Evolutionary conservation across 2,888 invertebrate genomes (phyloP).

Genomic region (Aethes cnicana): DNA sequence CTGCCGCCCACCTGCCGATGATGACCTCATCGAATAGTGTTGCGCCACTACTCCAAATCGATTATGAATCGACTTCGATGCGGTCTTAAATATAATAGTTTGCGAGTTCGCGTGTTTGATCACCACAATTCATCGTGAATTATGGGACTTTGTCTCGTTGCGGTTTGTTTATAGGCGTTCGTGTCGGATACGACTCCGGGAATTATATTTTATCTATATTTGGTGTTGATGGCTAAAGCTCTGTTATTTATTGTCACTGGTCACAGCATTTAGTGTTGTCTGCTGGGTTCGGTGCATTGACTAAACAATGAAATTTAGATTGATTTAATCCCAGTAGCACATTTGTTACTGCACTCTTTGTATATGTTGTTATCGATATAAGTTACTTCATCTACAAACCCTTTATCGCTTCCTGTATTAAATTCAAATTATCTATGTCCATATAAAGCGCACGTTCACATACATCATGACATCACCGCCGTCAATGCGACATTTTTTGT

Average conservation of each 20-base stretch:
- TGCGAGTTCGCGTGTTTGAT: constrained; percentile 67
- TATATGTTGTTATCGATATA: constrained; percentile 8
- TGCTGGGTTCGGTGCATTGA: constrained; percentile 5
- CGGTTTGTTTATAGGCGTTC: constrained; percentile 68
- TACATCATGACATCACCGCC: constrained; percentile 55
- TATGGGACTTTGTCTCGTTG: constrained; percentile 71
- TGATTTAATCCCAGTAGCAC: constrained; percentile 1
- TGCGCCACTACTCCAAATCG: constrained; percentile 49
- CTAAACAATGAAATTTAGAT: constrained; percentile 14
- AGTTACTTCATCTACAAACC: neutral
- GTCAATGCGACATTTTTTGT: constrained; percentile 58
- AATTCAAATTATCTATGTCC: constrained; percentile 16
- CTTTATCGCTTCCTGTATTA: constrained; percentile 26
- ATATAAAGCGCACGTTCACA: constrained; percentile 21
- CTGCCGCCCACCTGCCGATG: constrained; percentile 43
- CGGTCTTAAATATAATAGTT: constrained; percentile 46
- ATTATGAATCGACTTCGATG: constrained; percentile 46
- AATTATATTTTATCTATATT: constrained; percentile 50
- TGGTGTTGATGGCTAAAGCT: constrained; percentile 42
- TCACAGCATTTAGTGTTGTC: constrained; percentile 34
- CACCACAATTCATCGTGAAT: constrained; percentile 70
- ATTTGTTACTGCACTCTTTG: neutral
- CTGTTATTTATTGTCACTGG: constrained; percentile 32
- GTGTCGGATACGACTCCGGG: constrained; percentile 54
- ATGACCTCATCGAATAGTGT: constrained; percentile 57